phyloP scores from a whole-genome alignment of 2,888 invertebrate species.

The Dryocosmus kuriphilus region DNA sequence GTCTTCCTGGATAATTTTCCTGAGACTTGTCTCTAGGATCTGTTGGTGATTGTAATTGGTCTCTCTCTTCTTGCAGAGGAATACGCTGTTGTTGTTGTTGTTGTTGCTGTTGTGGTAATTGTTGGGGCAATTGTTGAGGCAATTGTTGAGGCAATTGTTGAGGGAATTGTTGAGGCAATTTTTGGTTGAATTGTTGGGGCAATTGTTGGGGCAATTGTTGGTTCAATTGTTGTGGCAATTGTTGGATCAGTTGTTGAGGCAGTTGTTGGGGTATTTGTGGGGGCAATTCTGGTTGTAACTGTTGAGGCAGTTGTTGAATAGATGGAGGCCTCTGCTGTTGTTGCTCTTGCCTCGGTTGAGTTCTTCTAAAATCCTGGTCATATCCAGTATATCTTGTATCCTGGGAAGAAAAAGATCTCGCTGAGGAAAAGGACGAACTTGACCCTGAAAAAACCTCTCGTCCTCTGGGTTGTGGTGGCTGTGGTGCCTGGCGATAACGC shows the following conservation, averaged over 20 bases:
- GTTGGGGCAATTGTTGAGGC: constrained; percentile 44
- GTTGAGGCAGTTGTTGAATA: constrained; percentile 50
- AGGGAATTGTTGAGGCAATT: constrained; percentile 20
- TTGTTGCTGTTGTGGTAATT: constrained; percentile 48
- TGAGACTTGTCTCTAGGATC: constrained; percentile 55
- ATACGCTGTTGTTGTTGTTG: constrained; percentile 49
- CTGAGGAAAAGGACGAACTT: constrained; percentile 45
- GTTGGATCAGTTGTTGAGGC: constrained; percentile 31
- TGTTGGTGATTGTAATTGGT: constrained; percentile 45
- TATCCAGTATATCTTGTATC: constrained; percentile 66
- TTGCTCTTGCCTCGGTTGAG: constrained; percentile 58
- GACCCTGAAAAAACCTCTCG: constrained; percentile 40
- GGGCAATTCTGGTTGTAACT: constrained; percentile 4
- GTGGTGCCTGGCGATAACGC: constrained; percentile 49
- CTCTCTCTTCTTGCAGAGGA: constrained; percentile 23
- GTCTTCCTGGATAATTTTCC: constrained; percentile 67
- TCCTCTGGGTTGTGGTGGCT: constrained; percentile 2
- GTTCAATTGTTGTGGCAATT: constrained; percentile 50
- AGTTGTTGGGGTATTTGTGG: constrained; percentile 42
- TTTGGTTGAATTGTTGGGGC: constrained; percentile 35
- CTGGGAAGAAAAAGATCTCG: constrained; percentile 61
- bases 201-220: constrained; percentile 46
- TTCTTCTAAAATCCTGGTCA: constrained; percentile 66
- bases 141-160: constrained; percentile 42
- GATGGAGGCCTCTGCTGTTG: constrained; percentile 51